Evolutionary conservation across 2,888 invertebrate genomes (phyloP), one percentile per base, ranked within the genome.

Genomic region (Timandra comae): DNA sequence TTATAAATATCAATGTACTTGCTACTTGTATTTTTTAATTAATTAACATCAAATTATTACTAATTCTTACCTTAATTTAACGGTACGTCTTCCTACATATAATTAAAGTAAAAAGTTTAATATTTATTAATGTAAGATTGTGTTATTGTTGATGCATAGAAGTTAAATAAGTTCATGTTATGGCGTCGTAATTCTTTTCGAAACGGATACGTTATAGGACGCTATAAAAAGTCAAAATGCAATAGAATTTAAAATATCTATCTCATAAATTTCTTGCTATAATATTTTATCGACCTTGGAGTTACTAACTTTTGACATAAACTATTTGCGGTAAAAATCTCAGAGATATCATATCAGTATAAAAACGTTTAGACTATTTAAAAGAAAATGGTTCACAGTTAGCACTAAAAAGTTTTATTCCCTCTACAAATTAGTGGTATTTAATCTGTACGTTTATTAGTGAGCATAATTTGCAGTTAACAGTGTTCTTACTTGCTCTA

Each of bases 151-250:
- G 16, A 30, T 40, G 27, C 27, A 33, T 30, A 12, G 36, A 38
- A 30, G 31, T 41, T 41, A 35, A 33, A 40, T 40, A 40, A 29
- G 38, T 35, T 41, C 35, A 32, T 33, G 41, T 41, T 41, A 41
- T 38, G 49, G 40, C 34, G 45, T 51, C 45, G 45, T 50, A 50
- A 42, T 43, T 49, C 45, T 44, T 43, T 39, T 27, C 40, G 37
- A 30, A 54, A 46, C 47, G 54, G 47, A 54, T 49, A 44, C 46
- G 41, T 47, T 49, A 49, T 50, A 44, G 35, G 41, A 46, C 47
- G 43, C 44, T 35, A 49, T 55, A 49, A 51, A 42, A 41, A 38
- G 38, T 41, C 48, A 37, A 52, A 49, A 54, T 46, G 48, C 49
- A 49, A 51, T 52, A 49, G 41, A 41, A 37, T 46, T 52, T 48